Percentiles rank a stretch among this genome's conserved stretches.
Evolutionary conservation across 2,888 invertebrate genomes (phyloP).

Genomic region (Pristionchus maxplancki): DNA sequence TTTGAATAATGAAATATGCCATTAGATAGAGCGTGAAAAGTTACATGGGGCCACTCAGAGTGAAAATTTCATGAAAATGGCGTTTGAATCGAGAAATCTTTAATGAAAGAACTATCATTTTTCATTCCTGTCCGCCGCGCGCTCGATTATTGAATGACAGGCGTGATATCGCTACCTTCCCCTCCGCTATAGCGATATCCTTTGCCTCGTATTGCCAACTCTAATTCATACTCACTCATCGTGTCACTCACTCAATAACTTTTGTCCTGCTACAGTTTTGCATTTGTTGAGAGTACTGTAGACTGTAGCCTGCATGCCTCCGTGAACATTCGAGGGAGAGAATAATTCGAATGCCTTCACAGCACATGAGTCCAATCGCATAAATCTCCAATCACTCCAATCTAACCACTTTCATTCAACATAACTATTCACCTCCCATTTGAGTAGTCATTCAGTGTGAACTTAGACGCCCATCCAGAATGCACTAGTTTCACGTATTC

Average conservation of each 20-base stretch:
- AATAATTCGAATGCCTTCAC: conserved; percentile 72
- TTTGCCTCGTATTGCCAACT: no score
- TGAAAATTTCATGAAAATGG: no score
- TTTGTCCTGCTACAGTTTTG: conserved; percentile 69
- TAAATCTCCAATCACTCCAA: background rate
- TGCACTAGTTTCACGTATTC: conserved; percentile 21
- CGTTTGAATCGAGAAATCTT: no score
- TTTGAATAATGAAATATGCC: no score
- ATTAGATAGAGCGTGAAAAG: no score
- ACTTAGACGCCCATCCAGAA: conserved; percentile 22
- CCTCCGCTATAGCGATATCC: no score
- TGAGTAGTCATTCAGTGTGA: conserved; percentile 30
- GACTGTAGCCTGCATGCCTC: conserved; percentile 60
- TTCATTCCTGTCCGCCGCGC: no score
- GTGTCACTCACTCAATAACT: conserved; percentile 63
- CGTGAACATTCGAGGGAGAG: conserved; percentile 8
- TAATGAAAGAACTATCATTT: no score
- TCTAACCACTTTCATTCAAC: background rate
- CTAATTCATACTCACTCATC: background rate
- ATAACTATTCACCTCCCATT: conserved; percentile 17
- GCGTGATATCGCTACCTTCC: no score
- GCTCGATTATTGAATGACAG: no score
- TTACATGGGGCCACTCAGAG: no score
- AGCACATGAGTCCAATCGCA: conserved; percentile 65
- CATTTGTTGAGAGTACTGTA: conserved; percentile 73